Conservation (phyloP, 2,888 invertebrate genomes). For the Campoplex capitator region DNA sequence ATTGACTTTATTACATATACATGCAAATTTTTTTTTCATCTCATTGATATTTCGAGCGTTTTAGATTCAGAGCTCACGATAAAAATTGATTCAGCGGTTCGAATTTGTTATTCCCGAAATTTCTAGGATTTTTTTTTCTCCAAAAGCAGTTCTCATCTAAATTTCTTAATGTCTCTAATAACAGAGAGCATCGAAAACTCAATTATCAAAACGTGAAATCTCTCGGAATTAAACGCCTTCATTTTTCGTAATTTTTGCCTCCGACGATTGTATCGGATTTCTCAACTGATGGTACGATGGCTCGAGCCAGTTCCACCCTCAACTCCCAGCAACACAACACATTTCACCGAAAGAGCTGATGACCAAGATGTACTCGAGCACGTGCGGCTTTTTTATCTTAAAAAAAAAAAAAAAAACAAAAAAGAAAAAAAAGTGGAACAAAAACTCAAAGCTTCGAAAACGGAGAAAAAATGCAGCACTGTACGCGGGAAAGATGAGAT, state of each 20-base stretch:
- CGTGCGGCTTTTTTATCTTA: conserved; percentile 22
- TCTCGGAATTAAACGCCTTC: conserved; percentile 68
- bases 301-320: conserved; percentile 14
- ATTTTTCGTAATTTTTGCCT: conserved; percentile 51
- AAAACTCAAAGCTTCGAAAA: conserved; percentile 9
- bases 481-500: conserved; percentile 3
- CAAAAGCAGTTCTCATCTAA: conserved; percentile 18
- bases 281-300: conserved; percentile 19
- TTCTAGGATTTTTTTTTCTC: background rate
- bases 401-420: too few species aligned
- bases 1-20: background rate
- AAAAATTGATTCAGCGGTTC: background rate
- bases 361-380: background rate
- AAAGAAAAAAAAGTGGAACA: conserved; percentile 7
- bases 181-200: conserved; percentile 75
- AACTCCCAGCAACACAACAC: background rate
- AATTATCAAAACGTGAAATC: conserved; percentile 80
- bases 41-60: background rate
- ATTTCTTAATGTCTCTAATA: conserved; percentile 77
- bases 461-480: conserved; percentile 57
- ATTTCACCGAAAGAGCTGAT: conserved; percentile 27
- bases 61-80: background rate
- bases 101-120: conserved; percentile 12
- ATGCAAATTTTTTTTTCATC: background rate
- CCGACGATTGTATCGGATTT: conserved; percentile 68